Conservation (phyloP, 1,140 invertebrate genomes). For the Neodiprion lecontei region DNA sequence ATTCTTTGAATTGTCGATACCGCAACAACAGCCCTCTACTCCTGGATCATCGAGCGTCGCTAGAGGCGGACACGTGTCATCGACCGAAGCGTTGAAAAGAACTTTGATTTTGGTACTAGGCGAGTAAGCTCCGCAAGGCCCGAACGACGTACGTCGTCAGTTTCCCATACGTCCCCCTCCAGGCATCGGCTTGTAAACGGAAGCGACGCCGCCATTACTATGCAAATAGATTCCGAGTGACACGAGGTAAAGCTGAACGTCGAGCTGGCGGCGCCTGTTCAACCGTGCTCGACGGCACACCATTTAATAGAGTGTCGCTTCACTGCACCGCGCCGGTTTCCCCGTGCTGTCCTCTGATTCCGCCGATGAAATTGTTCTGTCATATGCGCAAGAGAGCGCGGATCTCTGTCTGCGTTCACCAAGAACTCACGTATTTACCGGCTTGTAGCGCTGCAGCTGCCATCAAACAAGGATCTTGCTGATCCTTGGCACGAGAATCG, state of each 20-base stretch:
- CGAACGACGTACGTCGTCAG: neutral
- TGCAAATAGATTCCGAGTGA: slow-evolving; percentile 60
- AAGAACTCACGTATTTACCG: too few species aligned
- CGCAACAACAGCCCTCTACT: too few species aligned
- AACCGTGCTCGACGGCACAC: slow-evolving; percentile 37
- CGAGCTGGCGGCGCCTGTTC: slow-evolving; percentile 48
- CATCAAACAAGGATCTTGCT: slow-evolving; percentile 25
- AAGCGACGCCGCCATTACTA: slow-evolving; percentile 52
- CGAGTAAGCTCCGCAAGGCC: neutral
- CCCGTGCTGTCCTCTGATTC: slow-evolving; percentile 39
- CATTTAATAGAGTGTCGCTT: slow-evolving; percentile 59
- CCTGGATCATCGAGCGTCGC: too few species aligned
- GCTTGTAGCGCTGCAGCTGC: slow-evolving; percentile 39
- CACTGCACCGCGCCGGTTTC: slow-evolving; percentile 36
- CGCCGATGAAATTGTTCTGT: slow-evolving; percentile 59
- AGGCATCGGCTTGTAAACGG: slow-evolving; percentile 38
- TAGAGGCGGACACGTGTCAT: too few species aligned
- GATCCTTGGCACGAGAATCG: too few species aligned
- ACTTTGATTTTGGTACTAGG: too few species aligned
- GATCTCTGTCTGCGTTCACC: too few species aligned
- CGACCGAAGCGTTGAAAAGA: too few species aligned
- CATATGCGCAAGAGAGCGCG: slow-evolving; percentile 32
- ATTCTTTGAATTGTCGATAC: too few species aligned
- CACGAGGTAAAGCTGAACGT: slow-evolving; percentile 50
- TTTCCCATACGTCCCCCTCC: neutral